phyloP scores from a whole-genome alignment of 2,797 vertebrate species.

The Fistularia tabacaria region DNA sequence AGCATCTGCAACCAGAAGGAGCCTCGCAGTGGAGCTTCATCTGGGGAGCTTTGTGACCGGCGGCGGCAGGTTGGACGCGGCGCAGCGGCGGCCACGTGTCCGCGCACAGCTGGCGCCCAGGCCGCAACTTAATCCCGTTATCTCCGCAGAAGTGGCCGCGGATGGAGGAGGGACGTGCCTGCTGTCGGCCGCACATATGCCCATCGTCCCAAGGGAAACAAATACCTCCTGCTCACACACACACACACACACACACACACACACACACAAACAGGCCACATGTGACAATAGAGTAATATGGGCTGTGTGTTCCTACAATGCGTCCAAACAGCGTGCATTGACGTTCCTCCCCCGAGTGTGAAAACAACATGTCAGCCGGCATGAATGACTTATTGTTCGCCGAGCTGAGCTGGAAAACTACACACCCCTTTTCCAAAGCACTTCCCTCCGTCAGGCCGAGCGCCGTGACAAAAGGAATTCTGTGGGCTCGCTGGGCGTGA shows the following conservation, averaged over 20 bases:
- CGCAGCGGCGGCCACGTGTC: slow-evolving; percentile 45
- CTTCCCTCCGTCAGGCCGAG: too few relatives aligned
- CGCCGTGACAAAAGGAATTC: too few relatives aligned
- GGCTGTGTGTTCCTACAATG: slow-evolving; percentile 1
- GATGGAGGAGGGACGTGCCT: slow-evolving; percentile 7
- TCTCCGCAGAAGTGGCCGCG: slow-evolving; percentile 44
- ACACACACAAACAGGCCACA: slow-evolving; percentile 10
- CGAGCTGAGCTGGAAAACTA: slow-evolving; percentile 28
- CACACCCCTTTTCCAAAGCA: not conserved
- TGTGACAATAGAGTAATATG: slow-evolving; percentile 10
- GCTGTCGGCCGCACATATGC: slow-evolving; percentile 20
- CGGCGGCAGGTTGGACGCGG: slow-evolving; percentile 25
- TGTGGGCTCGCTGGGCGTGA: too few relatives aligned
- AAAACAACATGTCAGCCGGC: slow-evolving; percentile 21
- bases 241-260: not conserved
- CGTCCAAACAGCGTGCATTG: slow-evolving; percentile 6
- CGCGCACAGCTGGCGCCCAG: slow-evolving; percentile 56
- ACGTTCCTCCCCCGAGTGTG: slow-evolving; percentile 1
- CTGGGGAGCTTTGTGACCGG: slow-evolving; percentile 44
- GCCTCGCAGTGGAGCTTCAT: slow-evolving; percentile 41
- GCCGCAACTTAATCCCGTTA: slow-evolving; percentile 62
- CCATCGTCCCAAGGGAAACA: slow-evolving; percentile 29
- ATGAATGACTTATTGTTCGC: slow-evolving; percentile 26
- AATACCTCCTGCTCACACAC: not conserved
- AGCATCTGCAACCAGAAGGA: slow-evolving; percentile 26